Percentiles rank a stretch among this genome's conserved stretches.
phyloP scores from a whole-genome alignment of 2,888 invertebrate genomes.

The Flexamia atlantica region DNA sequence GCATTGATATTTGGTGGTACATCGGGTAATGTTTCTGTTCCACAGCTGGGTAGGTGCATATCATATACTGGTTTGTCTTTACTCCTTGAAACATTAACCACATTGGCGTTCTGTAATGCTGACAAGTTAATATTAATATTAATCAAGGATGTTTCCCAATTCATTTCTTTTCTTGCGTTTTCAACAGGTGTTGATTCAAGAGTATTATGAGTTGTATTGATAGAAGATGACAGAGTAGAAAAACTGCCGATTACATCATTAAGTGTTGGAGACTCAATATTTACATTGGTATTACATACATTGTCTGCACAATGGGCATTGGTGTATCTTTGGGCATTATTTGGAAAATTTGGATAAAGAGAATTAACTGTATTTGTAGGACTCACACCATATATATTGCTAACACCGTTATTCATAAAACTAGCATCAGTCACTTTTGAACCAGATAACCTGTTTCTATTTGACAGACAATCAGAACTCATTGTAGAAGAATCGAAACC shows the following conservation, averaged over 20 bases:
- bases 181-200: not conserved
- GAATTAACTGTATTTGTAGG: not conserved
- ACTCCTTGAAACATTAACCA: not conserved
- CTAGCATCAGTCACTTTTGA: not conserved
- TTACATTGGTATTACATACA: not conserved
- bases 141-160: slow-evolving; percentile 24
- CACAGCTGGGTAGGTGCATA: no score
- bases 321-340: not conserved
- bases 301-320: not conserved
- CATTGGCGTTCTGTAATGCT: slow-evolving; percentile 1
- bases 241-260: slow-evolving; percentile 5
- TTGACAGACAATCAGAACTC: not conserved
- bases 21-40: no score
- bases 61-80: not conserved
- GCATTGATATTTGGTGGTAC: not conserved
- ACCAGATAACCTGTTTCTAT: not conserved
- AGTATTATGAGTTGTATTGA: not conserved
- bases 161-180: not conserved
- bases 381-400: not conserved
- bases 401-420: not conserved
- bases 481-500: not conserved
- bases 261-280: not conserved
- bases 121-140: slow-evolving; percentile 37
- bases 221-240: not conserved
- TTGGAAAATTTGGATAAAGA: not conserved